These are phyloP conservation scores for Sitta europaea DNA, from an alignment of 2,113 vertebrate species.

Conservation along the genomic window DNA sequence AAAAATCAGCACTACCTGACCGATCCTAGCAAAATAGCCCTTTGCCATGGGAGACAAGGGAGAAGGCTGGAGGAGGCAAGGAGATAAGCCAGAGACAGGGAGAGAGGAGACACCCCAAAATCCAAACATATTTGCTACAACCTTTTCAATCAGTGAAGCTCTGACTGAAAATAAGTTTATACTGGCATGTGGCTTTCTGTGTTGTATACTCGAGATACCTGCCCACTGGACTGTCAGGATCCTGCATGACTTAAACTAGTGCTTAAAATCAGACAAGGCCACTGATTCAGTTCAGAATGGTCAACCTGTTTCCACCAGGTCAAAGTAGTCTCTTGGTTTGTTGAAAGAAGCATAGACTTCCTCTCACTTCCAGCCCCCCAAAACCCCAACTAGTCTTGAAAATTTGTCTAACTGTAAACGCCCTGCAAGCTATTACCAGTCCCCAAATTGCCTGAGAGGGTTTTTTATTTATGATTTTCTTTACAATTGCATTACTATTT, in stretches of 20 bases:
- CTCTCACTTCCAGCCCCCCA: accelerated
- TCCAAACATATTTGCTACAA: background rate
- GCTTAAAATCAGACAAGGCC: background rate
- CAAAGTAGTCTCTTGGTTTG: background rate
- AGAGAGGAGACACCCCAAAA: background rate
- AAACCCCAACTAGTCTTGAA: background rate
- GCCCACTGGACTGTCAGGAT: background rate
- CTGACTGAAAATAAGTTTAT: background rate
- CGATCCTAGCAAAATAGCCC: background rate
- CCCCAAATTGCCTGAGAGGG: background rate
- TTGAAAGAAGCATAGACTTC: background rate
- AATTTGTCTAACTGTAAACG: background rate
- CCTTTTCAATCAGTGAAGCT: background rate
- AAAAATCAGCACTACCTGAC: background rate
- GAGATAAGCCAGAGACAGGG: background rate
- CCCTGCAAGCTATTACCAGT: background rate
- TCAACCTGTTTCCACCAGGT: background rate
- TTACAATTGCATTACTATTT: background rate
- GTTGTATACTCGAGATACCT: background rate
- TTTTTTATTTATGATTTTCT: background rate
- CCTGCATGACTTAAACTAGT: accelerated
- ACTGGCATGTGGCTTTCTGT: background rate
- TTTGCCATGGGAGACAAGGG: background rate
- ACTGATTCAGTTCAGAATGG: background rate
- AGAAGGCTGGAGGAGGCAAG: background rate